phyloP scores from a whole-genome alignment of 1,140 invertebrate species.

The Sesamia nonagrioides region DNA sequence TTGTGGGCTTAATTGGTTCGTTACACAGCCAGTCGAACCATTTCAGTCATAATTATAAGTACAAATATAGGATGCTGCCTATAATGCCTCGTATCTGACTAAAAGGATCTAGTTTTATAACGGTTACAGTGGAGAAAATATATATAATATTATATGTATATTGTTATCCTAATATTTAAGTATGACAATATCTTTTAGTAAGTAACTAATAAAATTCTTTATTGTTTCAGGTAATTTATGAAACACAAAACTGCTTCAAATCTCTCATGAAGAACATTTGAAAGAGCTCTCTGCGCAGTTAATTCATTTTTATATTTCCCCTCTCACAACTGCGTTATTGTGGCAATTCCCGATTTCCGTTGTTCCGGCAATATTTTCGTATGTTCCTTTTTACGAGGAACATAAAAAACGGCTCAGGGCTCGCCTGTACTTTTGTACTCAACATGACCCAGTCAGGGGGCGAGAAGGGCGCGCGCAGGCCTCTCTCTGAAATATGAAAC shows the following conservation, averaged over 20 bases:
- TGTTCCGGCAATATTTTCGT: conserved; percentile 59
- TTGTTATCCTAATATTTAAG: neutral
- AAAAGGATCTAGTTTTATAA: neutral
- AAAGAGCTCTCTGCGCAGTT: conserved; percentile 23
- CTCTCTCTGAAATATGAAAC: conserved; percentile 71
- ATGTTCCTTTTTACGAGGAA: conserved; percentile 63
- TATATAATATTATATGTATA: too few species aligned
- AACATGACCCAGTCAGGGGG: neutral
- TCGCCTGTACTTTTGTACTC: conserved; percentile 47
- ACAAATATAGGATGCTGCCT: conserved; percentile 20
- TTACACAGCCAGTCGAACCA: conserved; percentile 16
- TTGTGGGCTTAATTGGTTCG: conserved; percentile 29
- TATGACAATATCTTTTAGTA: neutral
- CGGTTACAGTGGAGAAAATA: neutral
- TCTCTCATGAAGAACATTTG: neutral
- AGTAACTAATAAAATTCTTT: conserved; percentile 29
- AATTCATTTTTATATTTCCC: conserved; percentile 55
- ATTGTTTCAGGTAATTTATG: conserved; percentile 66
- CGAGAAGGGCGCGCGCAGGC: conserved; percentile 3
- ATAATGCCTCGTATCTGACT: neutral
- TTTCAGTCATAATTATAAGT: conserved; percentile 5
- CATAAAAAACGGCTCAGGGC: conserved; percentile 64
- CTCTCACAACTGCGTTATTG: conserved; percentile 53
- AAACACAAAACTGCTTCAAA: conserved; percentile 5
- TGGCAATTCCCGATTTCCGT: conserved; percentile 57